phyloP scores from a whole-genome alignment of 2,113 vertebrate genomes.

The Lepidiolamprologus cunningtoni region DNA sequence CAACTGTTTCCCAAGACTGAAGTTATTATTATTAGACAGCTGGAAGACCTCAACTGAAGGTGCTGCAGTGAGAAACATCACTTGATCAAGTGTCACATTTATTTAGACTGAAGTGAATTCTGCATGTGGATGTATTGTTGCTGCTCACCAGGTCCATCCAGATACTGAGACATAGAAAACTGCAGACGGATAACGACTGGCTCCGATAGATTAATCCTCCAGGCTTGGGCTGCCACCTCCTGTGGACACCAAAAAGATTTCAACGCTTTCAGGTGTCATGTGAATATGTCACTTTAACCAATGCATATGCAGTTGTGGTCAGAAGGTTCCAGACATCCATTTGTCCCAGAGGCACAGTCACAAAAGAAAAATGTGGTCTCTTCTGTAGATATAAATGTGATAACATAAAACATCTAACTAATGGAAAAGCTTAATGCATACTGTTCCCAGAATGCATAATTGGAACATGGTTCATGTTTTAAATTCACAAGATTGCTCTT shows the following conservation, averaged over 20 bases:
- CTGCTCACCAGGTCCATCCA: conserved; percentile 86
- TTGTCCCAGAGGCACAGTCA: not conserved
- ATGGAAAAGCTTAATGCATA: not conserved
- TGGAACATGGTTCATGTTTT: not conserved
- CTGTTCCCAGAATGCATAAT: not conserved
- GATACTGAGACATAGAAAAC: conserved; percentile 88
- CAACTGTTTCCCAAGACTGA: conserved; percentile 83
- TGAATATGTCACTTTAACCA: not conserved
- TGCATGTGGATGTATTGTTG: not conserved
- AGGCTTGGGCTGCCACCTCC: conserved; percentile 83
- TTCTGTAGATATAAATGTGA: not conserved
- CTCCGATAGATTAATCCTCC: conserved; percentile 84
- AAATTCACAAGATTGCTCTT: not conserved
- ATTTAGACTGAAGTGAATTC: not conserved
- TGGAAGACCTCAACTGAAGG: conserved; percentile 91
- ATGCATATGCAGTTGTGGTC: not conserved
- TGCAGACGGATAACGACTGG: conserved; percentile 82
- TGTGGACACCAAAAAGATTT: conserved; percentile 32
- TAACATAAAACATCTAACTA: not conserved
- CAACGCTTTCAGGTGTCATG: not conserved
- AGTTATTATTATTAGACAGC: conserved; percentile 81
- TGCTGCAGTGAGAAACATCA: conserved; percentile 59
- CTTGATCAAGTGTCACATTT: not conserved
- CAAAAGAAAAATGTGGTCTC: not conserved
- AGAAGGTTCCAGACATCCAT: not conserved